Conservation (phyloP, 1,140 invertebrate genomes). For the Drosophila melanogaster region Release_6_plus_ISO1_MT NT_037436.4:17300001-17300500, state of each 20-base stretch:
- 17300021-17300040: slow-evolving; percentile 42
- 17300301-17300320: background rate
- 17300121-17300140: slow-evolving; percentile 36
- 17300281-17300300: slow-evolving; percentile 42
- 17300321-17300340: too few species aligned
- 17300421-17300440: slow-evolving; percentile 7
- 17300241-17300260: slow-evolving; percentile 84
- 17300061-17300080: slow-evolving; percentile 25
- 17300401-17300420: slow-evolving; percentile 56
- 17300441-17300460: slow-evolving; percentile 18
- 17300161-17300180: slow-evolving; percentile 30
- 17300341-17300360: background rate
- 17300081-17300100: slow-evolving; percentile 63
- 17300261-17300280: slow-evolving; percentile 82
- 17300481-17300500: slow-evolving; percentile 77
- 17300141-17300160: slow-evolving; percentile 28
- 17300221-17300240: slow-evolving; percentile 84
- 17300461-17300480: slow-evolving; percentile 55
- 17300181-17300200: slow-evolving; percentile 75
- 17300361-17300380: background rate
- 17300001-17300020: slow-evolving; percentile 12
- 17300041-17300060: slow-evolving; percentile 64
- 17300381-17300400: slow-evolving; percentile 18
- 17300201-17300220: slow-evolving; percentile 81
- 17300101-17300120: slow-evolving; percentile 71